Evolutionary conservation across 37 sponge, comb jelly and placozoan species (phyloP).

Genomic region (Theonella swinhoei): DNA sequence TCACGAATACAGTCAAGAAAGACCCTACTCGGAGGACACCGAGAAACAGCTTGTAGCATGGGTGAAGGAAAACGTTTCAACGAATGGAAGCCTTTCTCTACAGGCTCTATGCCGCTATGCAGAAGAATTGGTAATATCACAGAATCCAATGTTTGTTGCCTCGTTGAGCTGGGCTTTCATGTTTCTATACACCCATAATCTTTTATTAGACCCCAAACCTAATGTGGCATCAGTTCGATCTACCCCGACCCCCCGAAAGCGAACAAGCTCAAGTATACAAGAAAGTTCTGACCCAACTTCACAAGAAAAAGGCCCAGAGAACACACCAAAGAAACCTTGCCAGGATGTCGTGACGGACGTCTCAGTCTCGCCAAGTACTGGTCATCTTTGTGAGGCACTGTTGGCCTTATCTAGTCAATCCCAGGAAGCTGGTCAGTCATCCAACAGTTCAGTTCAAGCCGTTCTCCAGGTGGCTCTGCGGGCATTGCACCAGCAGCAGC

Average conservation of each 20-base stretch:
- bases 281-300: background rate
- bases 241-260: conserved; percentile 9
- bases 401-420: conserved; percentile 59
- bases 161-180: conserved; percentile 77
- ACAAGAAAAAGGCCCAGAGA: background rate
- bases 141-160: conserved; percentile 56
- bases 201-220: conserved; percentile 80
- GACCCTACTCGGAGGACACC: conserved; percentile 31
- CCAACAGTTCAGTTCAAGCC: conserved; percentile 16
- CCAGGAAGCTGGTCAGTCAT: conserved; percentile 19
- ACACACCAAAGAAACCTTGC: conserved; percentile 48
- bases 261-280: background rate
- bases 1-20: conserved; percentile 41
- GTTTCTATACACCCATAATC: conserved; percentile 53
- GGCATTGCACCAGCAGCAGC: conserved; percentile 18
- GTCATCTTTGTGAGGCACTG: conserved; percentile 66
- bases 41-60: conserved; percentile 55
- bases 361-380: conserved; percentile 52
- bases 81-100: conserved; percentile 47
- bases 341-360: background rate
- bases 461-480: conserved; percentile 1
- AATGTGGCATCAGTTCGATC: background rate
- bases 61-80: conserved; percentile 46
- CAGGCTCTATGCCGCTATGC: conserved; percentile 40
- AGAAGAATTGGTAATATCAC: conserved; percentile 36